A percentile compares a stretch with the other conserved stretches of the same genome.
These are phyloP conservation scores for Drosophila melanica DNA, from an alignment of 1,140 invertebrate species.

Conservation along the genomic window DNA sequence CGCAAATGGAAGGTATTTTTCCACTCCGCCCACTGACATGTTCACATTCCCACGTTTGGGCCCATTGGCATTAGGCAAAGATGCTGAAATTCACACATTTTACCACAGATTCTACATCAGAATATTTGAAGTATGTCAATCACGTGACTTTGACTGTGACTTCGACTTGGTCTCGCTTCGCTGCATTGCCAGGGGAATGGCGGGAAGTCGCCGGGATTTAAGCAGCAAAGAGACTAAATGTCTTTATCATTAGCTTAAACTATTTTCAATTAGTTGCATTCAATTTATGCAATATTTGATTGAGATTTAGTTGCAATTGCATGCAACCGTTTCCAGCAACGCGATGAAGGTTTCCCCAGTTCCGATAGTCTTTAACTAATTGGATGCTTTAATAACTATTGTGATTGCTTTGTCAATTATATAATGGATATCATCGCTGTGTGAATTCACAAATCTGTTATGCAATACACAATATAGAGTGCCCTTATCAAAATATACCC, in stretches of 20 bases:
- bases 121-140: constrained; percentile 34
- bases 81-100: constrained; percentile 8
- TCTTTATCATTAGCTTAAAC: constrained; percentile 42
- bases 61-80: background rate
- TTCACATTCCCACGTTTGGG: background rate
- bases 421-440: constrained; percentile 15
- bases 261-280: constrained; percentile 40
- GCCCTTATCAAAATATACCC: no score
- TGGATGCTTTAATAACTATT: constrained; percentile 6
- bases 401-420: constrained; percentile 13
- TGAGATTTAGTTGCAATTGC: constrained; percentile 32
- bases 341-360: constrained; percentile 21
- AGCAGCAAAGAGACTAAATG: constrained; percentile 8
- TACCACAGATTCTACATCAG: constrained; percentile 5
- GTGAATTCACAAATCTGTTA: constrained; percentile 7
- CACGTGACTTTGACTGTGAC: constrained; percentile 51
- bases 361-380: constrained; percentile 26
- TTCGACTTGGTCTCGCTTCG: background rate
- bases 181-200: background rate
- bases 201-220: background rate
- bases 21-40: background rate
- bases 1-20: constrained; percentile 51
- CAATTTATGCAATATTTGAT: constrained; percentile 42
- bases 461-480: background rate
- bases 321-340: constrained; percentile 31